Evolutionary conservation across 2,113 vertebrate species (phyloP).

Genomic region (Nothobranchius kuhntae): DNA sequence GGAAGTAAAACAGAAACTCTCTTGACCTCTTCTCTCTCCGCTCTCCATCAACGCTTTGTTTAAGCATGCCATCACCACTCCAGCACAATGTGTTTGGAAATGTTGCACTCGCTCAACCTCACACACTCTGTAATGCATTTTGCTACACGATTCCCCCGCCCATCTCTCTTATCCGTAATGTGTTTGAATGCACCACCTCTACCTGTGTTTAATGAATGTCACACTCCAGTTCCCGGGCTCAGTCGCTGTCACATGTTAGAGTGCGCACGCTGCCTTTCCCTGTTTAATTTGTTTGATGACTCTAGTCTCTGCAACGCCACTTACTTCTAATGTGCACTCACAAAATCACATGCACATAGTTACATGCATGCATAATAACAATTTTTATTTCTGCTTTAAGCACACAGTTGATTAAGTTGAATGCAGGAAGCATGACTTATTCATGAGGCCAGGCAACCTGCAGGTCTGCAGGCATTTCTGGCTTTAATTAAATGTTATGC

Average conservation of each 20-base stretch:
- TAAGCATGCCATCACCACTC: conserved; percentile 68
- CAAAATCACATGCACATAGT: conserved; percentile 5
- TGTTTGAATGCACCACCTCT: conserved; percentile 69
- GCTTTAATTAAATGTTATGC: conserved; percentile 35
- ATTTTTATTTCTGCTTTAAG: conserved; percentile 11
- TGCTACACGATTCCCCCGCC: conserved; percentile 40
- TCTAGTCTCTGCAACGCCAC: conserved; percentile 60
- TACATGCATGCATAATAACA: not conserved
- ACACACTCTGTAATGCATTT: conserved; percentile 73
- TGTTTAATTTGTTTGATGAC: conserved; percentile 69
- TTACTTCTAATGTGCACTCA: conserved; percentile 54
- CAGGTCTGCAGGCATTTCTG: conserved; percentile 14
- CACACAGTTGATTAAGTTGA: conserved; percentile 20
- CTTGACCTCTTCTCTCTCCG: conserved; percentile 55
- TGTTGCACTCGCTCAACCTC: conserved; percentile 69
- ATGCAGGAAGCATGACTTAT: conserved; percentile 34
- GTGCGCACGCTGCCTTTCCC: conserved; percentile 36
- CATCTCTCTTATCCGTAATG: conserved; percentile 64
- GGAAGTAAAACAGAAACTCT: conserved; percentile 78
- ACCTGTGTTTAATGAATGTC: conserved; percentile 71
- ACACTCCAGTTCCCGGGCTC: conserved; percentile 64
- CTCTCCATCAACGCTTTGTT: conserved; percentile 73
- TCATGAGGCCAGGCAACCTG: conserved; percentile 27
- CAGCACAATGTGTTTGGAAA: conserved; percentile 79
- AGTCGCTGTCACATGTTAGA: conserved; percentile 55